Evolutionary conservation across 2,113 vertebrate genomes (phyloP).

Genomic region (Glareola pratincola): DNA sequence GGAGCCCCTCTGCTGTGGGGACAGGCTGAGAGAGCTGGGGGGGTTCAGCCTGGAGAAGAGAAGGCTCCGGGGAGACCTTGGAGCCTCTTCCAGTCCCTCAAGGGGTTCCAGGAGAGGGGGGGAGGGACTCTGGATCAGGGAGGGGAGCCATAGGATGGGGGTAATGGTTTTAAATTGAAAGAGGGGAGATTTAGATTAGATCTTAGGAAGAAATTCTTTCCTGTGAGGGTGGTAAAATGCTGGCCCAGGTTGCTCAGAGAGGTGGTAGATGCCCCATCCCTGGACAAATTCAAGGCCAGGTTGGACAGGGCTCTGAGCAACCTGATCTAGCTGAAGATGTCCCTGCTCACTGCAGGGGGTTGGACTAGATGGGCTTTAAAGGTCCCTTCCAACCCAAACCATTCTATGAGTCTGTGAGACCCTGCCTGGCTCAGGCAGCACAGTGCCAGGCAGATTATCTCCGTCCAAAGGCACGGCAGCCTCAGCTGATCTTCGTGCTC

Average conservation of each 20-base stretch:
- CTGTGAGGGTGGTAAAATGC: not conserved
- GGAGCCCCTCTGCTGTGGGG: not conserved
- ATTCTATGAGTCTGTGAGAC: not conserved
- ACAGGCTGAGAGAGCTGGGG: not conserved
- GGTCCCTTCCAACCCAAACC: not conserved
- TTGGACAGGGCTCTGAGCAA: not conserved
- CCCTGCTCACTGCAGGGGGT: not conserved
- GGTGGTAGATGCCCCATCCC: not conserved
- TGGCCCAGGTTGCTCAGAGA: not conserved
- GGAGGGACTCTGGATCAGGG: not conserved
- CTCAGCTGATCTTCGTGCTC: not conserved
- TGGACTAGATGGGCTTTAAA: not conserved
- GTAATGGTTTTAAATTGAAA: not conserved
- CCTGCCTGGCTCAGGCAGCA: not conserved
- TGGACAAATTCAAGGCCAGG: not conserved
- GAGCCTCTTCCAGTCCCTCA: not conserved
- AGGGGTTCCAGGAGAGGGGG: not conserved
- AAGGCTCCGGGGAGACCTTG: not conserved
- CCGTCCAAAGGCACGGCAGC: not conserved
- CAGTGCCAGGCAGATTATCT: not conserved
- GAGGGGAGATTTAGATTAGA: not conserved
- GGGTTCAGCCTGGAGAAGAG: not conserved
- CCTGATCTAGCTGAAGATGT: not conserved
- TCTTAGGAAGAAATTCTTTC: not conserved
- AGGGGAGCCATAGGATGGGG: not conserved